Evolutionary conservation across 2,113 vertebrate species (phyloP), one percentile per base, ranked within the genome.

Genomic region (Bothrops jararaca): DNA sequence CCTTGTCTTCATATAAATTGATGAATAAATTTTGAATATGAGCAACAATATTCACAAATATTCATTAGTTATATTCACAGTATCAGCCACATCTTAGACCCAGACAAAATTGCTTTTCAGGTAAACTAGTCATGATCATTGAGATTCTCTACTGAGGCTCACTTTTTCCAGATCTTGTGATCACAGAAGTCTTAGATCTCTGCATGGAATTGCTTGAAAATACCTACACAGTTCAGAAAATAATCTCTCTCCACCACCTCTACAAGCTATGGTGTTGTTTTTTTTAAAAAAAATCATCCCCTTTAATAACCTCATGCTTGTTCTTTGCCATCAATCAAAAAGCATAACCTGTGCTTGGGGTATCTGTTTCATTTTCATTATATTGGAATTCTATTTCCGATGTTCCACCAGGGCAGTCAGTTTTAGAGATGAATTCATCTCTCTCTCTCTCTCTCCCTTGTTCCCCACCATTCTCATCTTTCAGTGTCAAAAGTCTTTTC

Each of bases 341-440:
- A 60, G 74, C 18, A 80, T 88, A 90, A 92, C 85, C 54, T 58
- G 88, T 50, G 56, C 69, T 92, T 23, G 29, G 54, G 74, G 22
- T 92, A 92, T 90, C 92, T 22, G 88, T 92, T 92, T 92, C 88
- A 53, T 92, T 92, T 92, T 92, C 92, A 92, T 90, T 92, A 60
- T 88, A 85, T 56, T 90, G 54, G 88, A 52, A 92, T 92, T 92
- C 92, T 74, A 86, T 92, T 92, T 92, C 92, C 74, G 5, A 39
- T 90, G 74, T 92, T 90, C 74, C 54, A 92, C 92, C 88, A 92
- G 88, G 92, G 92, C 92, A 58, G 88, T 85, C 53, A 9, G 54
- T 74, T 64, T 86, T 52, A 86, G 88, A 90, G 42, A 92, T 90
- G 45, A 90, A 92, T 92, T 92, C 92, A 86, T 92, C n/a, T 90